A percentile compares a stretch with the other conserved stretches of the same genome.
Conservation (phyloP, 2,888 invertebrate genomes). For the Eupithecia centaureata region DNA sequence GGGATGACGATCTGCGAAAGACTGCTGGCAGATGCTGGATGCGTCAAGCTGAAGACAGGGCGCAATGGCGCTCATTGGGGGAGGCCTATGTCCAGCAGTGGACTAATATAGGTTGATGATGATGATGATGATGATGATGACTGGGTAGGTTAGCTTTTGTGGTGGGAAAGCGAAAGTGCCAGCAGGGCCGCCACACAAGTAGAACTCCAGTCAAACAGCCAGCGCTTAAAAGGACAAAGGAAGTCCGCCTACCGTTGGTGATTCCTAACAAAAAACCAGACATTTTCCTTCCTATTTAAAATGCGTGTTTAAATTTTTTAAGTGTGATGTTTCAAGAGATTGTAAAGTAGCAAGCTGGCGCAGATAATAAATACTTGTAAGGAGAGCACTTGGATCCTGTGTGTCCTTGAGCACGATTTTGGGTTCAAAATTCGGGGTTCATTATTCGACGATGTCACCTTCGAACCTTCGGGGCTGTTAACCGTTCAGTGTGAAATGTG, state of each 20-base stretch:
- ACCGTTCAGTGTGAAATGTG: slow-evolving; percentile 28
- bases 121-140: too few relatives aligned
- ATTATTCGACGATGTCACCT: slow-evolving; percentile 37
- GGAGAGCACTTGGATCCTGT: slow-evolving; percentile 36
- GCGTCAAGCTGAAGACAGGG: too few relatives aligned
- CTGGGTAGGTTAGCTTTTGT: slow-evolving; percentile 32
- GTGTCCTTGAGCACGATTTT: slow-evolving; percentile 57
- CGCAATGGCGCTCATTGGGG: too few relatives aligned
- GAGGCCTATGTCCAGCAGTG: too few relatives aligned
- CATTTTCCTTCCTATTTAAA: slow-evolving; percentile 26
- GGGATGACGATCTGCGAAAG: too few relatives aligned
- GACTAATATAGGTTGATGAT: too few relatives aligned
- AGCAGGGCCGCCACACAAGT: slow-evolving; percentile 45
- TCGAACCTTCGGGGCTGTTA: slow-evolving; percentile 28
- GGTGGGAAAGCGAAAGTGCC: slow-evolving; percentile 74
- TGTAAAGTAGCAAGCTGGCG: slow-evolving; percentile 24
- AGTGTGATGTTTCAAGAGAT: slow-evolving; percentile 1
- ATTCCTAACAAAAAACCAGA: slow-evolving; percentile 28
- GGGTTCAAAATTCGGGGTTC: slow-evolving; percentile 38
- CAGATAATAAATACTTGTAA: slow-evolving; percentile 39
- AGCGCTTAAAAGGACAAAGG: slow-evolving; percentile 61
- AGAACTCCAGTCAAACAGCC: slow-evolving; percentile 46
- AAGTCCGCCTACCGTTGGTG: slow-evolving; percentile 49
- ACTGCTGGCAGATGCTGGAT: too few relatives aligned
- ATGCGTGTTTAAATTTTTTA: slow-evolving; percentile 13